Base-by-base conservation (phyloP, 2,888 invertebrate species). In the Cordilura impudica region DNA sequence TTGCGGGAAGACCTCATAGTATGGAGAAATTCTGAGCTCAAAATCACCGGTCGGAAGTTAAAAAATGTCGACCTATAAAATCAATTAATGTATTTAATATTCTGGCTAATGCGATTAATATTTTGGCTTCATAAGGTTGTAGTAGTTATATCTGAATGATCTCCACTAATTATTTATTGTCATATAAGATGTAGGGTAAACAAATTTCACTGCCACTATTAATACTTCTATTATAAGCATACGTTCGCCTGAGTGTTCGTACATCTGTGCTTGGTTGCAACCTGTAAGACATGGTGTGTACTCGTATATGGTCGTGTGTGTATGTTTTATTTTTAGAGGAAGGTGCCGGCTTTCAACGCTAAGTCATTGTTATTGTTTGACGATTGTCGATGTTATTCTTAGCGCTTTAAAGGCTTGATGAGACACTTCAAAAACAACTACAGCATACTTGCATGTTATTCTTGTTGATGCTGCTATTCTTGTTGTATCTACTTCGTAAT, bases 371-470 rank as follows among this genome's bases (percentile, higher is more conserved):
- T 79, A 75, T 79, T 79, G 67, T 79, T 79, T 79, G 79, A 75
- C 75, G 75, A 72, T 79, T 75, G 75, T 79, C 74, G 79, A 75
- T 79, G 79, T 79, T 79, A 69, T 79, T 79, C 75, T 79, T 79
- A 75, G 79, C 79, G 79, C 79, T 77, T 71, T 77, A 61, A 77
- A 77, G 77, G 53, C 77, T 75, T 79, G 79, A 75, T 79, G 75
- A 75, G 79, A 75, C 66, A 75, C 74, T 79, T 79, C 71, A 75
- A 56, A 60, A 45, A 35, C 58, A 74, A 47, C 78, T 66, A 39
- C 53, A 67, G 54, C 51, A 73, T 65, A 35, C 69, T 73, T 66
- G 66, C 54, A 72, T 72, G 56, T 72, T 49, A 45, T 29, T 66
- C 65, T 26, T 31, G 63, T 53, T 23, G 19, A 12, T 78, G 51